Conservation (phyloP, 2,888 invertebrate species). For the Xanthorhoe designata region DNA sequence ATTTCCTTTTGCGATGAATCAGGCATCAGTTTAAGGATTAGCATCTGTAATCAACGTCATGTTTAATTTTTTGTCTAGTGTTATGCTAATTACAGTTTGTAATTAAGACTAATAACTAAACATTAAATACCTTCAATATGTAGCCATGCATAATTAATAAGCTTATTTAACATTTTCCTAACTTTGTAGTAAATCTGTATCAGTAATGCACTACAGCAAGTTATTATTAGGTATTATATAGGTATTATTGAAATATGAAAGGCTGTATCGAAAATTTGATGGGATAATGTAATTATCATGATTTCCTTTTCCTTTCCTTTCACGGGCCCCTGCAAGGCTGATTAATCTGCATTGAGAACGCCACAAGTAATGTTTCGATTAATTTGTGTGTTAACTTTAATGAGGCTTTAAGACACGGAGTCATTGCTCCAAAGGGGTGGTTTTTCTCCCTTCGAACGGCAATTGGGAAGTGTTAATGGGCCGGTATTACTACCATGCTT, state of each 20-base stretch:
- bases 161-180: no score
- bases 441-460: constrained; percentile 70
- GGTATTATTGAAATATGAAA: no score
- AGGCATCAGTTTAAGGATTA: constrained; percentile 25
- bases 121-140: no score
- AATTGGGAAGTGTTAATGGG: constrained; percentile 79
- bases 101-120: no score
- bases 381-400: constrained; percentile 75
- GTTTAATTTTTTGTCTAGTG: background rate
- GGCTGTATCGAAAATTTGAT: background rate
- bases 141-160: no score
- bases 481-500: constrained; percentile 76
- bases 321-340: constrained; percentile 4
- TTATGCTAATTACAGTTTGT: no score
- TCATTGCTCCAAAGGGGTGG: constrained; percentile 59
- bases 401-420: constrained; percentile 64
- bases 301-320: background rate
- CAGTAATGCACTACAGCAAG: no score
- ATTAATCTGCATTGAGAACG: constrained; percentile 19
- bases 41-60: background rate
- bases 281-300: background rate
- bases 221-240: no score
- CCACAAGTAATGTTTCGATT: constrained; percentile 56
- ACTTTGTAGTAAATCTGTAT: no score
- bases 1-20: constrained; percentile 48